These are phyloP conservation scores for Drosophila gunungcola DNA, from an alignment of 1,140 invertebrate species.

Conservation along the genomic window DNA sequence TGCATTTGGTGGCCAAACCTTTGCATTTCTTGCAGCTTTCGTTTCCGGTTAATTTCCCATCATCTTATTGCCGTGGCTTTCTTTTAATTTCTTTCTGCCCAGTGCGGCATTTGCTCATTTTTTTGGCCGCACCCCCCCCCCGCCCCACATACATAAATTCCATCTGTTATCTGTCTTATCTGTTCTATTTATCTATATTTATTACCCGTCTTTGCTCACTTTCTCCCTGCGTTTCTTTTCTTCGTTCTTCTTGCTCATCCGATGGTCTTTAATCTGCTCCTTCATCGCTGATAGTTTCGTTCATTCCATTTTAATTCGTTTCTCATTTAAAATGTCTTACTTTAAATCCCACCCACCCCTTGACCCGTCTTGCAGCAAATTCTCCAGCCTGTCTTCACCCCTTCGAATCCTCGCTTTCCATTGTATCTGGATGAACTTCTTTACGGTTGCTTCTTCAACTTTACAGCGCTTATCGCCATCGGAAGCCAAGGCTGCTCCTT, in stretches of 20 bases:
- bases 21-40: constrained; percentile 7
- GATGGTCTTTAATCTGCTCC: constrained; percentile 24
- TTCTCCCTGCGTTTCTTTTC: not conserved
- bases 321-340: constrained; percentile 63
- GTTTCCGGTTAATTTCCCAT: constrained; percentile 39
- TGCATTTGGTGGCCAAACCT: constrained; percentile 6
- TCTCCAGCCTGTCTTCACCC: not conserved
- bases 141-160: constrained; percentile 33
- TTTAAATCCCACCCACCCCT: constrained; percentile 20
- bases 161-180: constrained; percentile 47
- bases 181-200: constrained; percentile 53
- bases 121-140: not conserved
- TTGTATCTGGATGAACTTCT: constrained; percentile 46
- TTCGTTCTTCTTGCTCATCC: not conserved
- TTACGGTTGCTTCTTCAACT: constrained; percentile 56
- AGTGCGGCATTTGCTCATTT: not conserved
- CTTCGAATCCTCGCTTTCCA: constrained; percentile 13
- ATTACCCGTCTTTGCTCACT: constrained; percentile 26
- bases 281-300: constrained; percentile 44
- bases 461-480: constrained; percentile 53
- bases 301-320: constrained; percentile 58
- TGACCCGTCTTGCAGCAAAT: constrained; percentile 5
- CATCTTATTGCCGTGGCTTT: constrained; percentile 9
- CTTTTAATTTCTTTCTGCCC: not conserved
- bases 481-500: constrained; percentile 21